Base-by-base conservation (phyloP, 2,797 vertebrate species). In the Gobionotothen gibberifrons region DNA sequence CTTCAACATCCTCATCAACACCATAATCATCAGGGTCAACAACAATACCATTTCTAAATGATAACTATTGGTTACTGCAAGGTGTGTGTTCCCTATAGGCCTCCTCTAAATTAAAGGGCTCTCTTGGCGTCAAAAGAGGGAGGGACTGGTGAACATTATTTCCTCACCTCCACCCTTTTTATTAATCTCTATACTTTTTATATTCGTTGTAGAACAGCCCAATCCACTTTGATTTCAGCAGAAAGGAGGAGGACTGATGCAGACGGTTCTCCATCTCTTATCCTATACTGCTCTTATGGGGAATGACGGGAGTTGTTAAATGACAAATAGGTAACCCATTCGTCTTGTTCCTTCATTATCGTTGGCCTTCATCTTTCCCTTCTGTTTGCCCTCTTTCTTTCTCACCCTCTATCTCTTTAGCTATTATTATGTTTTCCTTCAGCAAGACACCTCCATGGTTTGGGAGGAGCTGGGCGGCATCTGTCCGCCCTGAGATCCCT, bases 361-460 rank as follows among this genome's bases (percentile, higher is more conserved):
- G 29, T 75, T 56, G 29, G 44, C 49, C 69, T 63, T 73, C 57
- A 36, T 62, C 65, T 61, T 61, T 78, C 74, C 64, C 72, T 78
- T 57, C 47, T 40, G 22, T 46, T 48, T 8, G 1, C 58, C 22
- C 54, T 70, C 47, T 36, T 36, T 36, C 16, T 52, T 72, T 52
- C 57, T 42, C 47, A 49, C 78, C 60, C 73, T n/a, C 73, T 2
- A 65, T 57, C 63, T 4, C 72, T 36, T 51, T 46, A 43, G 22
- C 40, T 64, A 5, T 51, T 3, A 2, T 21, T 43, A 11, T 46
- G 39, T 51, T 53, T 36, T 19, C 62, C 83, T 90, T 97, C 93
- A 98, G 84, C 96, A 97, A 72, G 97, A 97, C 86, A 97, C 96
- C 92, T 98, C 97, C 96, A 96, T 97, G 77, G 96, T 96, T 63